A percentile compares a stretch with the other conserved stretches of the same genome.
These are phyloP conservation scores for Melieria omissa DNA, from an alignment of 2,888 invertebrate species.

Conservation along the genomic window DNA sequence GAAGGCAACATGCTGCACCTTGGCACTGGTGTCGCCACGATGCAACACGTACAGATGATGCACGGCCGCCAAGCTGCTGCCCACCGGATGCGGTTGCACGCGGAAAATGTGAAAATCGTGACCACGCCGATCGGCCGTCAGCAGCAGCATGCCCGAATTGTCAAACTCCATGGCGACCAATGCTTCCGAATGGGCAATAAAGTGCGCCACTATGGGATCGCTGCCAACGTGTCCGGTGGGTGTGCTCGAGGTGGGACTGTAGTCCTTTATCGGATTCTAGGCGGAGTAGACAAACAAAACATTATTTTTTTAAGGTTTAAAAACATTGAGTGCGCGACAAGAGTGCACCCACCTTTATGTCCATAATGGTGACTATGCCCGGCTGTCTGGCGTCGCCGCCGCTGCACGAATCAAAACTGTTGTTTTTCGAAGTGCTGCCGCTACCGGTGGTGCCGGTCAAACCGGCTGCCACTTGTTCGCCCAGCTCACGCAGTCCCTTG, in stretches of 20 bases:
- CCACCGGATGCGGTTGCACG: constrained; percentile 91
- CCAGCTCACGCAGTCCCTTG: constrained; percentile 87
- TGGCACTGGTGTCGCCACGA: constrained; percentile 95
- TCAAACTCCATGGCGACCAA: constrained; percentile 92
- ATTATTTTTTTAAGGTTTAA: background rate
- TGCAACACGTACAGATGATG: constrained; percentile 96
- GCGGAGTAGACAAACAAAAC: constrained; percentile 22
- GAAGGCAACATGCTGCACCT: constrained; percentile 92
- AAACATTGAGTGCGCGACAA: background rate
- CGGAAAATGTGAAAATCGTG: constrained; percentile 97
- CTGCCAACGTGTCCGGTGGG: constrained; percentile 67
- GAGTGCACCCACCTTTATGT: constrained; percentile 74
- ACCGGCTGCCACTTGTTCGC: constrained; percentile 92
- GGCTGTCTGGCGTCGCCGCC: constrained; percentile 77
- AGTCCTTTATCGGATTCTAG: constrained; percentile 63
- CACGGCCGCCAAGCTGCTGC: constrained; percentile 86
- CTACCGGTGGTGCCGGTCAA: constrained; percentile 76
- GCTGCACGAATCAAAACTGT: constrained; percentile 67
- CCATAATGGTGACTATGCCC: constrained; percentile 89
- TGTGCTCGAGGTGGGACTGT: constrained; percentile 63
- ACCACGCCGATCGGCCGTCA: constrained; percentile 92
- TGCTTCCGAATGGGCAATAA: constrained; percentile 87
- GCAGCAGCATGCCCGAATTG: constrained; percentile 86
- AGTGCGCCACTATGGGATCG: constrained; percentile 86
- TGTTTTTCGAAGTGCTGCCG: constrained; percentile 64